Conservation (phyloP, 2,888 invertebrate genomes). For the Oscheius onirici region DNA sequence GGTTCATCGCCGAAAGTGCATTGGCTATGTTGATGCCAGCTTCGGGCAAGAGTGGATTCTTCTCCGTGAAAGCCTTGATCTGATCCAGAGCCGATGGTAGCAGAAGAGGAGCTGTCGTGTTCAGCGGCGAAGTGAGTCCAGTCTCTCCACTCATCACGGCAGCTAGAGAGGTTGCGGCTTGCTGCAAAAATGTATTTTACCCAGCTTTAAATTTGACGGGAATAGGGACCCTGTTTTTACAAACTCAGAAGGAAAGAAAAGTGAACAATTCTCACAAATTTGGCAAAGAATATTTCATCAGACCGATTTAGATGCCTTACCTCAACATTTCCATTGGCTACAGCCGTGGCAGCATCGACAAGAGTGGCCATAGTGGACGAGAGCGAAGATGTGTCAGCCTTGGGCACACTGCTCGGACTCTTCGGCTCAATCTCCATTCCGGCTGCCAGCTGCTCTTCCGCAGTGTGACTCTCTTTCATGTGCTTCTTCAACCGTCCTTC, state of each 20-base stretch:
- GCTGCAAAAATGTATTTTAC: too few relatives aligned
- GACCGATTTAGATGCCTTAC: too few relatives aligned
- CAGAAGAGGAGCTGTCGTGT: constrained; percentile 5
- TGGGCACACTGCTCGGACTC: constrained; percentile 20
- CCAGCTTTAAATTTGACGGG: too few relatives aligned
- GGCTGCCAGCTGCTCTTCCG: constrained; percentile 71
- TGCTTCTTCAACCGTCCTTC: constrained; percentile 74
- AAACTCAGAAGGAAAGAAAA: too few relatives aligned
- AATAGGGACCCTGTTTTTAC: too few relatives aligned
- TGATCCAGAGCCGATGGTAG: constrained; percentile 63
- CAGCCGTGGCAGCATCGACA: constrained; percentile 50
- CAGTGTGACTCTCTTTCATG: constrained; percentile 75
- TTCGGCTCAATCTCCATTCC: constrained; percentile 62
- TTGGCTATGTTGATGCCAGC: constrained; percentile 41
- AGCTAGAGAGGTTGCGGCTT: constrained; percentile 25
- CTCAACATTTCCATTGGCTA: constrained; percentile 31
- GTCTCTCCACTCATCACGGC: constrained; percentile 2
- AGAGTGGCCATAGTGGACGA: constrained; percentile 59
- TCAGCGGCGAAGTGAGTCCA: constrained; percentile 22
- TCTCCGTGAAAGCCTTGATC: constrained; percentile 76
- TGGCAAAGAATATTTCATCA: too few relatives aligned
- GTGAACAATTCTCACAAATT: too few relatives aligned
- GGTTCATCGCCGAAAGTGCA: constrained; percentile 44
- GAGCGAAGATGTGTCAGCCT: constrained; percentile 38
- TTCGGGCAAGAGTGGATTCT: constrained; percentile 74